These are phyloP conservation scores for Capreolus pygargus DNA, from an alignment of 2,113 vertebrate species.

Conservation along the genomic window DNA sequence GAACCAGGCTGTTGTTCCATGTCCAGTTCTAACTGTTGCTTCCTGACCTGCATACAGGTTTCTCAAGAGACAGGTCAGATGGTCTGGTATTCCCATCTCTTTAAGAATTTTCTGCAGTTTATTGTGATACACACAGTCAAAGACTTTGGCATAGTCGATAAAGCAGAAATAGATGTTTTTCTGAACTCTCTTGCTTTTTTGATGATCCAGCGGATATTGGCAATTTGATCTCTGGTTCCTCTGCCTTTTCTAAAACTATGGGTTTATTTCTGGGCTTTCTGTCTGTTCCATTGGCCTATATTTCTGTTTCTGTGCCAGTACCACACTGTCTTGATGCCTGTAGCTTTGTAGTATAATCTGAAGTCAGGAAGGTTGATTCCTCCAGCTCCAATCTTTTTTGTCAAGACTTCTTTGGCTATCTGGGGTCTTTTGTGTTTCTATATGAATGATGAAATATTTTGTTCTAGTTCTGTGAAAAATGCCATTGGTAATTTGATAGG, in stretches of 20 bases:
- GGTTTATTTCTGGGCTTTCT: background rate
- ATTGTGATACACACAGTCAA: too few relatives aligned
- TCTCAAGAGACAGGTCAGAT: too few relatives aligned
- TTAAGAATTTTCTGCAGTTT: too few relatives aligned
- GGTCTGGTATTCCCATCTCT: too few relatives aligned
- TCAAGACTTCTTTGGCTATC: background rate
- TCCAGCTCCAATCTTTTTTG: background rate
- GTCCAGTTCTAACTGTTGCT: too few relatives aligned
- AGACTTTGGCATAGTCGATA: too few relatives aligned
- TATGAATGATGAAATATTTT: background rate
- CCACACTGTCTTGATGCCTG: background rate
- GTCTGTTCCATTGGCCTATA: background rate
- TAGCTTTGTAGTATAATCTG: background rate
- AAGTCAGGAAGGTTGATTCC: background rate
- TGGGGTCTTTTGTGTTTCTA: background rate
- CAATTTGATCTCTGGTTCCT: too few relatives aligned
- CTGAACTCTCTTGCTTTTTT: too few relatives aligned
- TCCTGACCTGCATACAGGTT: too few relatives aligned
- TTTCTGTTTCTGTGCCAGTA: background rate
- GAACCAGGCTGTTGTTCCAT: too few relatives aligned
- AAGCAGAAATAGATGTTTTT: too few relatives aligned
- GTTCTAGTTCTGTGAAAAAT: background rate
- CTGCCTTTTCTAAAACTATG: background rate
- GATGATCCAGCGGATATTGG: too few relatives aligned
- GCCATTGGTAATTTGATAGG: background rate